A percentile compares a stretch with the other conserved stretches of the same genome.
Evolutionary conservation across 2,113 vertebrate genomes (phyloP).

Genomic region (Nettapus auritus): DNA sequence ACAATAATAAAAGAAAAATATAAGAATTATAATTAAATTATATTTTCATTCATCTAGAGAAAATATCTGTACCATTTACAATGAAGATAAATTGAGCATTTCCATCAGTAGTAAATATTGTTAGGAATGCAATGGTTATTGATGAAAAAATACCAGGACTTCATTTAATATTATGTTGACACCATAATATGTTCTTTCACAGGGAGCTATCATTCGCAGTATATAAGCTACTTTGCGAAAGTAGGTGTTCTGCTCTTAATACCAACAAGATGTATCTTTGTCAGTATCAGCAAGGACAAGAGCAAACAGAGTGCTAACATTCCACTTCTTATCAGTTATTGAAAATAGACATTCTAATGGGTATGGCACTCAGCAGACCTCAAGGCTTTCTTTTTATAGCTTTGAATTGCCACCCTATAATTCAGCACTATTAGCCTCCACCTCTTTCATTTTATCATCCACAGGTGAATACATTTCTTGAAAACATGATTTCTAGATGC

Average conservation of each 20-base stretch:
- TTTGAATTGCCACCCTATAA: constrained; percentile 69
- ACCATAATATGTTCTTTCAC: background rate
- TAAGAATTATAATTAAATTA: background rate
- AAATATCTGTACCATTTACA: background rate
- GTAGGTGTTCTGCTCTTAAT: background rate
- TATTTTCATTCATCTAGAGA: background rate
- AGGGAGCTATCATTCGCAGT: background rate
- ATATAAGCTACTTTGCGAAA: background rate
- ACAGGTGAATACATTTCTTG: constrained; percentile 71
- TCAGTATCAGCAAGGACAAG: constrained; percentile 48
- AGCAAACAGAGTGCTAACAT: constrained; percentile 29
- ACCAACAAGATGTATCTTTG: constrained; percentile 6
- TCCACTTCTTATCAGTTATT: constrained; percentile 40
- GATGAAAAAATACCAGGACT: background rate
- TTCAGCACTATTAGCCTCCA: constrained; percentile 68
- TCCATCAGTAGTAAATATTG: background rate
- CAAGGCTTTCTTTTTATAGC: constrained; percentile 61
- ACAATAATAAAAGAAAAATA: background rate
- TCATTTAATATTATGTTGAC: background rate
- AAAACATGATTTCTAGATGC: constrained; percentile 65
- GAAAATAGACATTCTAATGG: constrained; percentile 63
- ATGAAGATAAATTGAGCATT: background rate
- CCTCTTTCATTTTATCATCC: constrained; percentile 69
- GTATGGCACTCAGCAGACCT: constrained; percentile 58
- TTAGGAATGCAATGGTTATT: background rate